Conservation (phyloP, 2,888 invertebrate species). For the Biston stratarius region DNA sequence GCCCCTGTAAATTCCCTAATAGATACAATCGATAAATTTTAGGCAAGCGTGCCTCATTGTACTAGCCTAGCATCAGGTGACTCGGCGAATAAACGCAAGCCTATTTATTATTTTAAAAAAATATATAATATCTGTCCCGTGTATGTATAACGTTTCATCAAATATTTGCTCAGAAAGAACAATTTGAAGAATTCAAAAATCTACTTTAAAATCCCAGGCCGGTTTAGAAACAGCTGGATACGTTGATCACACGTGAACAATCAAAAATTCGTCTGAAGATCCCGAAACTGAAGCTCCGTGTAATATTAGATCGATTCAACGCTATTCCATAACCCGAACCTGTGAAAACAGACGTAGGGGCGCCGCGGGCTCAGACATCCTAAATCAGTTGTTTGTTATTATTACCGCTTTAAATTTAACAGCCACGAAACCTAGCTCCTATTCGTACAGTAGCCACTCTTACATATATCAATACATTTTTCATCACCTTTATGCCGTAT, state of each 20-base stretch:
- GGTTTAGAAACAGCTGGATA: neutral
- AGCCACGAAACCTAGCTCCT: slow-evolving; percentile 1
- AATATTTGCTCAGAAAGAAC: neutral
- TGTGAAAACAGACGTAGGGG: slow-evolving; percentile 24
- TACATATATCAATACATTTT: slow-evolving; percentile 34
- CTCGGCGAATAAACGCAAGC: too few relatives aligned
- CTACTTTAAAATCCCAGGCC: neutral
- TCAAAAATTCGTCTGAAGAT: neutral
- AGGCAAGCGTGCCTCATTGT: too few relatives aligned
- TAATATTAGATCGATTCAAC: neutral
- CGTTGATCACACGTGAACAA: slow-evolving; percentile 1
- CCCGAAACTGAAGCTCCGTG: slow-evolving; percentile 7
- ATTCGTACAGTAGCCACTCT: slow-evolving; percentile 21
- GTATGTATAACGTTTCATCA: too few relatives aligned
- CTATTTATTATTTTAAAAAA: too few relatives aligned
- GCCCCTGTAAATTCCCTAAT: too few relatives aligned
- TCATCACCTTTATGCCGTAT: slow-evolving; percentile 50
- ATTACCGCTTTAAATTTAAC: slow-evolving; percentile 12
- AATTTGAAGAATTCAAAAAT: neutral
- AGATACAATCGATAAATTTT: too few relatives aligned
- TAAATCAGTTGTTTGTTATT: slow-evolving; percentile 30
- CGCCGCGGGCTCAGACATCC: slow-evolving; percentile 20
- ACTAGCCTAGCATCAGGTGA: too few relatives aligned
- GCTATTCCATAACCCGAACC: slow-evolving; percentile 3
- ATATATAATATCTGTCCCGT: too few relatives aligned